phyloP scores from a whole-genome alignment of 2,113 vertebrate species.

The Herpetotheres cachinnans region DNA sequence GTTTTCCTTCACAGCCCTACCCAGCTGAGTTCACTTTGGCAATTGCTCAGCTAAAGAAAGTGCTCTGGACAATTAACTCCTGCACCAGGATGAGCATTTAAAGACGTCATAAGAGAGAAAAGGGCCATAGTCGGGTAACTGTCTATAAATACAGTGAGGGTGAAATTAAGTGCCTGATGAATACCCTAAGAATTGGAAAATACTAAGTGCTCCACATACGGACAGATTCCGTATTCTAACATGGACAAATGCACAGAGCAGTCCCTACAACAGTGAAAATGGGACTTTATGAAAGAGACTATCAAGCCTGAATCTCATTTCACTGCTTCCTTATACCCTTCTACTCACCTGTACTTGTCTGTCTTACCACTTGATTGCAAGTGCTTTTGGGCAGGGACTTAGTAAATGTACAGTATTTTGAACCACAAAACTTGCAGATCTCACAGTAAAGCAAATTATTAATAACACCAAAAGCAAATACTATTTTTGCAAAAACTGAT shows the following conservation, averaged over 20 bases:
- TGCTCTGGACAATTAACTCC: neutral
- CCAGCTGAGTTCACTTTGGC: neutral
- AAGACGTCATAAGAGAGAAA: neutral
- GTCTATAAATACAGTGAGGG: neutral
- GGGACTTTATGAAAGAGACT: neutral
- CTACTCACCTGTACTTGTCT: neutral
- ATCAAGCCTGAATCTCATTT: neutral
- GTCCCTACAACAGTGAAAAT: neutral
- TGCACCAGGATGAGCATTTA: neutral
- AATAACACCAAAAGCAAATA: neutral
- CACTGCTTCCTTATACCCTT: neutral
- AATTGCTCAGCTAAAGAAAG: neutral
- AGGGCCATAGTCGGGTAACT: neutral
- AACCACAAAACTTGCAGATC: neutral
- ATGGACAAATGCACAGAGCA: neutral
- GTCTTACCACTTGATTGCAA: neutral
- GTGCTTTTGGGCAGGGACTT: neutral
- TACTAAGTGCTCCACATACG: accelerated
- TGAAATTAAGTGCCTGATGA: neutral
- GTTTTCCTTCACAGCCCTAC: neutral
- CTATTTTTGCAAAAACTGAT: neutral
- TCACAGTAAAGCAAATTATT: neutral
- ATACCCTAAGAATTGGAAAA: neutral
- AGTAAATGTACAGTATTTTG: neutral
- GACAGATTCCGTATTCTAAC: neutral